phyloP scores from a whole-genome alignment of 2,888 invertebrate species.

The Rhyacophila evoluta region DNA sequence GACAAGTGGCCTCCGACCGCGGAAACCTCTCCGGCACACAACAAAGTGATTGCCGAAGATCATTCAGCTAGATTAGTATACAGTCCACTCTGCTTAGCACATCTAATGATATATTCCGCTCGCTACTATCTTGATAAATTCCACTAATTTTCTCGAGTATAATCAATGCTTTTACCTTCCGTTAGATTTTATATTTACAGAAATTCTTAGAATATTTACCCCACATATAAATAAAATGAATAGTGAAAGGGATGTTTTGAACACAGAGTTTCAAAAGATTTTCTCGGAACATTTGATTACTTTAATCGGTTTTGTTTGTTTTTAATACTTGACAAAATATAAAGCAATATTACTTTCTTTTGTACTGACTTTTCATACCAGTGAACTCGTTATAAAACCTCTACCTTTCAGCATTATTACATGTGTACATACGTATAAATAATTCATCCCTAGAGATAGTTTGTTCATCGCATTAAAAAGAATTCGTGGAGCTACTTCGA shows the following conservation, averaged over 20 bases:
- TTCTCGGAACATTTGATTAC: too few relatives aligned
- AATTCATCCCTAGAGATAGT: constrained; percentile 39
- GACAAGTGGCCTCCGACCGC: constrained; percentile 30
- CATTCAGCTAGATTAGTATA: constrained; percentile 27
- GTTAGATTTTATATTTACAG: too few relatives aligned
- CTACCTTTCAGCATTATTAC: neutral
- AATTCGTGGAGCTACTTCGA: constrained; percentile 19
- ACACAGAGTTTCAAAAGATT: too few relatives aligned
- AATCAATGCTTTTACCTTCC: too few relatives aligned
- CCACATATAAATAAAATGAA: too few relatives aligned
- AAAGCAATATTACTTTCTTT: too few relatives aligned
- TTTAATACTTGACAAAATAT: too few relatives aligned
- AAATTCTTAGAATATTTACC: too few relatives aligned
- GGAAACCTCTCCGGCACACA: constrained; percentile 16
- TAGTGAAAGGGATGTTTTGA: too few relatives aligned
- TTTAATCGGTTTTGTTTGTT: too few relatives aligned
- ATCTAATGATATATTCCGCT: neutral
- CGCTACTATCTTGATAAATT: neutral
- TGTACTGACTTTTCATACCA: neutral
- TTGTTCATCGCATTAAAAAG: constrained; percentile 30
- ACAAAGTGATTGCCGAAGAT: constrained; percentile 31
- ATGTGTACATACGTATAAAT: neutral
- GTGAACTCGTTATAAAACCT: neutral
- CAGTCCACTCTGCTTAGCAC: constrained; percentile 5
- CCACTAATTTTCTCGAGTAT: neutral